These are phyloP conservation scores for Carcinoscorpius rotundicauda DNA, from an alignment of 1,140 invertebrate species.

Conservation along the genomic window DNA sequence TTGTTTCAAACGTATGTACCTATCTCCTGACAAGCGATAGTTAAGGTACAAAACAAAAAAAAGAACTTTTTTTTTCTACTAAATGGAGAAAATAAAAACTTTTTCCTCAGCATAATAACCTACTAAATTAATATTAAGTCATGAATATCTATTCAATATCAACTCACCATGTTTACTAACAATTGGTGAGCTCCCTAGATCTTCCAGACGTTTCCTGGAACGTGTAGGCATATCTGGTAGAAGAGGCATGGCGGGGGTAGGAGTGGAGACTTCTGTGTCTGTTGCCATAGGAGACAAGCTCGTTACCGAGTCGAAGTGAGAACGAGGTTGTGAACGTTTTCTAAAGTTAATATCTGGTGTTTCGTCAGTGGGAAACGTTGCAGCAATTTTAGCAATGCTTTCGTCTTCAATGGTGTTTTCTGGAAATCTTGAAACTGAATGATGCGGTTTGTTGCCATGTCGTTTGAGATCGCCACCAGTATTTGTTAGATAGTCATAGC, in stretches of 20 bases:
- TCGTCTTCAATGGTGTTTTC: background rate
- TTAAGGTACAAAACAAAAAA: too few relatives aligned
- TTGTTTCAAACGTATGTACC: too few relatives aligned
- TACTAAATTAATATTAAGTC: too few relatives aligned
- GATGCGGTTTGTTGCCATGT: background rate
- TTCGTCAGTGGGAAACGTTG: background rate
- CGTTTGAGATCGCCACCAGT: background rate
- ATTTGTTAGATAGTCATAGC: background rate
- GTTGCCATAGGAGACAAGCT: conserved; percentile 7
- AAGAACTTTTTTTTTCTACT: too few relatives aligned
- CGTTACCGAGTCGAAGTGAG: conserved; percentile 4
- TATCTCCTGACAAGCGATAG: too few relatives aligned
- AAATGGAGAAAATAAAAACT: too few relatives aligned
- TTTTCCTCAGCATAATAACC: too few relatives aligned
- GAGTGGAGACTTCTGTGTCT: conserved; percentile 5
- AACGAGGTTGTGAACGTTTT: too few relatives aligned
- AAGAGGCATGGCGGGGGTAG: conserved; percentile 47
- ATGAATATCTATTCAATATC: too few relatives aligned
- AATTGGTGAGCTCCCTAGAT: conserved; percentile 44
- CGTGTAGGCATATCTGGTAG: conserved; percentile 48
- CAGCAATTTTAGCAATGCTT: background rate
- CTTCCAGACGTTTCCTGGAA: conserved; percentile 45
- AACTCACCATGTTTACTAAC: background rate
- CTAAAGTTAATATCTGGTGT: background rate
- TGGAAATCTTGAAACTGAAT: background rate